These are phyloP conservation scores for Montipora efflorescens DNA, from an alignment of 64 coral and sea anemone species.

Conservation along the genomic window DNA sequence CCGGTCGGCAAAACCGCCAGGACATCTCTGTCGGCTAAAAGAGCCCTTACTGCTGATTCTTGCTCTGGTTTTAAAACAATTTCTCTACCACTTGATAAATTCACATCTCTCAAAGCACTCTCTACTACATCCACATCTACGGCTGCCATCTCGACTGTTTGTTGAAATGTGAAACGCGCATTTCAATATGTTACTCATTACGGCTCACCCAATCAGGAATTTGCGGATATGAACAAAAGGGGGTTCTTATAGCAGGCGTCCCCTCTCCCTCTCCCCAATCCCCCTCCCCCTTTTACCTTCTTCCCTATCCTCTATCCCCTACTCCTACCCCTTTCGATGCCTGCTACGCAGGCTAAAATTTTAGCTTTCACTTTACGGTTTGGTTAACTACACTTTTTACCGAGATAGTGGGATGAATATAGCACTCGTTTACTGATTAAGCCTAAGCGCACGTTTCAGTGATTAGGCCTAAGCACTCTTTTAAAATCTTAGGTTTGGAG, in stretches of 20 bases:
- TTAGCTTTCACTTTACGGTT: too few relatives aligned
- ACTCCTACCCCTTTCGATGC: neutral
- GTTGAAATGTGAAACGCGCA: neutral
- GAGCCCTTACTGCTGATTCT: conserved; percentile 20
- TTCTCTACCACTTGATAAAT: neutral
- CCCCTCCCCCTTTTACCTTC: neutral
- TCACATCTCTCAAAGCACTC: conserved; percentile 2
- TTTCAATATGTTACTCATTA: neutral
- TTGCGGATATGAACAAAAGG: neutral
- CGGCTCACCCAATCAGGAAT: neutral
- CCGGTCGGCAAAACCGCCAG: conserved; percentile 36
- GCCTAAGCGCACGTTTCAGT: too few relatives aligned
- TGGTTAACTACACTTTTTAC: too few relatives aligned
- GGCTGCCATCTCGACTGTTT: neutral
- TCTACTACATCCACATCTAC: neutral
- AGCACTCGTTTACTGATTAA: too few relatives aligned
- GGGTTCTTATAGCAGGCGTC: neutral
- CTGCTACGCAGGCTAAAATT: neutral
- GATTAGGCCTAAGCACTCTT: too few relatives aligned
- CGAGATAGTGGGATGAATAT: too few relatives aligned
- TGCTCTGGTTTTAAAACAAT: conserved; percentile 3
- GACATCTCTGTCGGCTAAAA: conserved; percentile 6
- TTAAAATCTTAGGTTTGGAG: too few relatives aligned
- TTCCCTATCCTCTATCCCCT: neutral
- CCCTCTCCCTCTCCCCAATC: neutral